Evolutionary conservation across 2,888 invertebrate species (phyloP).

Genomic region (Thereva unica): DNA sequence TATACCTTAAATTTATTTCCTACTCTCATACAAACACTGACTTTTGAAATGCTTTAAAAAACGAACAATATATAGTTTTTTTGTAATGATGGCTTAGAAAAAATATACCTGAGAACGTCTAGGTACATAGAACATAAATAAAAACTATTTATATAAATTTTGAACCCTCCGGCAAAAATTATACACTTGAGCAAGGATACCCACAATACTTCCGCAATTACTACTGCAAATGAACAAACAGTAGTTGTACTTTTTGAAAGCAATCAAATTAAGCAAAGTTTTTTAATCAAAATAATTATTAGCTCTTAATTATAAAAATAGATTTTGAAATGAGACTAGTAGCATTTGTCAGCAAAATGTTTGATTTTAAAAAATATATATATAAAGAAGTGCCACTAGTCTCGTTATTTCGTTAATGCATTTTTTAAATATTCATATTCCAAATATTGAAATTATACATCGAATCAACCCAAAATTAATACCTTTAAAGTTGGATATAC

Average conservation of each 20-base stretch:
- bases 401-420: conserved; percentile 36
- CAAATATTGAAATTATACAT: conserved; percentile 30
- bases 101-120: too few species aligned
- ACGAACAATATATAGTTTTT: too few species aligned
- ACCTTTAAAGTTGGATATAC: conserved; percentile 85
- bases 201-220: conserved; percentile 42
- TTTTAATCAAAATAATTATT: conserved; percentile 17
- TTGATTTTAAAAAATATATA: background rate
- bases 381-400: conserved; percentile 23
- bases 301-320: conserved; percentile 46
- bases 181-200: conserved; percentile 17
- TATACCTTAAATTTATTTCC: too few species aligned
- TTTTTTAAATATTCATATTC: conserved; percentile 36
- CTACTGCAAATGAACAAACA: conserved; percentile 59
- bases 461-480: conserved; percentile 31
- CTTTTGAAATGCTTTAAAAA: too few species aligned
- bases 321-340: conserved; percentile 58
- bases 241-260: conserved; percentile 52
- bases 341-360: conserved; percentile 40
- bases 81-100: too few species aligned
- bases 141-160: conserved; percentile 37
- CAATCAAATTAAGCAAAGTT: conserved; percentile 27
- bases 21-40: too few species aligned
- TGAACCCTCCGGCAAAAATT: conserved; percentile 28
- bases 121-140: conserved; percentile 8